Percentiles rank a stretch among this genome's conserved stretches.
Evolutionary conservation across 2,113 vertebrate genomes (phyloP).

Genomic region (Morone chrysops): DNA sequence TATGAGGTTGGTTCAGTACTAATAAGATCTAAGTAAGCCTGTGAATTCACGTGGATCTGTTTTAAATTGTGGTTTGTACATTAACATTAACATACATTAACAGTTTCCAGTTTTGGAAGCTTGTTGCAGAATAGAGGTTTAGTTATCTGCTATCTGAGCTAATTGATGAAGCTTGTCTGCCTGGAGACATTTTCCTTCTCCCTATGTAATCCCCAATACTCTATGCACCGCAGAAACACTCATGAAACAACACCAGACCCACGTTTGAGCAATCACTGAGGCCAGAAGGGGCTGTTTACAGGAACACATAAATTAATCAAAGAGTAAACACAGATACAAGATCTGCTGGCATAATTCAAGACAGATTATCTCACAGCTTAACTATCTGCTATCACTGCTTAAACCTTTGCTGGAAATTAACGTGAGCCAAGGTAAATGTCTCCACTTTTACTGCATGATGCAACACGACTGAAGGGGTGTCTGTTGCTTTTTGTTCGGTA

Average conservation of each 20-base stretch:
- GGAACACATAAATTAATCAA: conserved; percentile 55
- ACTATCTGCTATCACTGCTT: conserved; percentile 21
- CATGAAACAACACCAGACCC: conserved; percentile 45
- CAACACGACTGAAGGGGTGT: conserved; percentile 67
- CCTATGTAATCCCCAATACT: conserved; percentile 37
- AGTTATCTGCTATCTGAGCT: conserved; percentile 44
- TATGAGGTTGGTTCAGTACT: not conserved
- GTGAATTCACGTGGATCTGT: not conserved
- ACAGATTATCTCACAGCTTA: conserved; percentile 30
- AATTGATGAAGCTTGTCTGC: conserved; percentile 47
- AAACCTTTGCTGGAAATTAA: conserved; percentile 47
- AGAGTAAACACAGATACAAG: conserved; percentile 51
- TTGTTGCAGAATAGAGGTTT: conserved; percentile 18
- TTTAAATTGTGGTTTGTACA: conserved; percentile 1
- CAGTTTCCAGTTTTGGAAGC: not conserved
- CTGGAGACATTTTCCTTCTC: conserved; percentile 42
- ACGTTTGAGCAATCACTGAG: conserved; percentile 49
- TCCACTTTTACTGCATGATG: conserved; percentile 63
- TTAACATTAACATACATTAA: not conserved
- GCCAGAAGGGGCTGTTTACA: conserved; percentile 46
- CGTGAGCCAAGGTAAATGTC: conserved; percentile 38
- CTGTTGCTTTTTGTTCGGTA: conserved; percentile 67
- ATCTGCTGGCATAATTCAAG: conserved; percentile 35
- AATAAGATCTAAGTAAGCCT: not conserved
- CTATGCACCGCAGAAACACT: conserved; percentile 30